A percentile compares a stretch with the other conserved stretches of the same genome.
These are phyloP conservation scores for Galerucella calmariensis DNA, from an alignment of 2,888 invertebrate genomes.

Conservation along the genomic window DNA sequence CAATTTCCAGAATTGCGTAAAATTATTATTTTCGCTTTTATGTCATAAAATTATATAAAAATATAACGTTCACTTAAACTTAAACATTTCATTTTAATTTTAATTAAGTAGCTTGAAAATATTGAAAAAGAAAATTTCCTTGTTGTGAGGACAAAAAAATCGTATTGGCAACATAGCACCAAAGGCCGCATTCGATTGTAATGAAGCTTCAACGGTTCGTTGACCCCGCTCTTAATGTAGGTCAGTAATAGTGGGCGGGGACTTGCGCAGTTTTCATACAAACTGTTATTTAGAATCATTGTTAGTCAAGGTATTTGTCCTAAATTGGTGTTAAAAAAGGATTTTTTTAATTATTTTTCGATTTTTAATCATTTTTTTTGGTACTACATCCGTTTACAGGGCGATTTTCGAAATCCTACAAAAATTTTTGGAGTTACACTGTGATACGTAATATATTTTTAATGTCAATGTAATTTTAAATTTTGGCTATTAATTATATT, in stretches of 20 bases:
- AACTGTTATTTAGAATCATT: constrained; percentile 51
- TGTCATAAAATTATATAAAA: too few species aligned
- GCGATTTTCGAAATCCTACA: too few species aligned
- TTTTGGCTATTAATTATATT: too few species aligned
- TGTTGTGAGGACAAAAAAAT: not conserved
- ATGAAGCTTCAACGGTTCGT: constrained; percentile 58
- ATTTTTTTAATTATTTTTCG: not conserved
- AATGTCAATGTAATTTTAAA: too few species aligned
- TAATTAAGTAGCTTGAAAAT: too few species aligned
- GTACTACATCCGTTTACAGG: too few species aligned
- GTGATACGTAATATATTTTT: too few species aligned
- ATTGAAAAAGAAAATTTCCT: not conserved
- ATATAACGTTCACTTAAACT: too few species aligned
- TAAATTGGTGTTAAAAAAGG: constrained; percentile 23
- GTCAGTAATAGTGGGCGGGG: constrained; percentile 64
- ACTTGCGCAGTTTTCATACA: constrained; percentile 56
- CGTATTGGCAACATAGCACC: constrained; percentile 16
- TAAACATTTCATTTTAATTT: too few species aligned
- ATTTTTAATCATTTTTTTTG: not conserved
- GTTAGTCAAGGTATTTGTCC: constrained; percentile 37
- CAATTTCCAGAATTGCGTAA: too few species aligned
- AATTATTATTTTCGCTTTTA: too few species aligned
- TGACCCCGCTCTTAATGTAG: constrained; percentile 62
- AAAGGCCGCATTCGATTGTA: constrained; percentile 54
- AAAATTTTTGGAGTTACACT: too few species aligned